Conservation (phyloP, 2,113 vertebrate species). For the Petromus typicus region DNA sequence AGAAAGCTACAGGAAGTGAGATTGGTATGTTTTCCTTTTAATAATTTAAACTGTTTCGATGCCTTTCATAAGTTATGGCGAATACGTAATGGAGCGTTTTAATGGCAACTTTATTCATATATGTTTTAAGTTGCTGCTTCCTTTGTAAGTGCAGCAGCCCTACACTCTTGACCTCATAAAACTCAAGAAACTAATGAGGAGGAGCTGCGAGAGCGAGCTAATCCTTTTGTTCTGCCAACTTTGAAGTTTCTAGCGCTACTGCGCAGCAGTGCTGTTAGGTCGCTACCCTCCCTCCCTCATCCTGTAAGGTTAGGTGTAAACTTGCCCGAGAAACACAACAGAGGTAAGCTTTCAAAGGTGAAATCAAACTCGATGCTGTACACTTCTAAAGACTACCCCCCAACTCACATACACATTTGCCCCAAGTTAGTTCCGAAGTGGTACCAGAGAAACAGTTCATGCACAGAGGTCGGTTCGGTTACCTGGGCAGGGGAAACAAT, state of each 20-base stretch:
- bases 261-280: neutral
- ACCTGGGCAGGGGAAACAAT: slow-evolving; percentile 92
- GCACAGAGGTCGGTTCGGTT: slow-evolving; percentile 84
- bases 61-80: slow-evolving; percentile 79
- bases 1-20: slow-evolving; percentile 75
- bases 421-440: slow-evolving; percentile 53
- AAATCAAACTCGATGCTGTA: neutral
- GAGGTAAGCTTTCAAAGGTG: slow-evolving; percentile 34
- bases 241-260: slow-evolving; percentile 38
- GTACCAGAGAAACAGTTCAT: slow-evolving; percentile 77
- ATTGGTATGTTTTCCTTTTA: slow-evolving; percentile 51
- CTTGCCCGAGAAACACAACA: slow-evolving; percentile 50
- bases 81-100: slow-evolving; percentile 77
- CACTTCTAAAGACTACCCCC: slow-evolving; percentile 13
- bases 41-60: slow-evolving; percentile 75
- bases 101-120: slow-evolving; percentile 79
- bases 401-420: fast-evolving
- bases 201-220: neutral
- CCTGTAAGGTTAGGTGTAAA: neutral
- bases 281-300: neutral
- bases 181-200: neutral
- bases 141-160: slow-evolving; percentile 66
- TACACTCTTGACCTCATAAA: slow-evolving; percentile 59
- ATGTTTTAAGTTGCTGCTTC: slow-evolving; percentile 76
- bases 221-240: slow-evolving; percentile 64